Evolutionary conservation across 2,113 vertebrate genomes (phyloP).

Genomic region (western clawed frog (Xenopus tropicalis)): DNA sequence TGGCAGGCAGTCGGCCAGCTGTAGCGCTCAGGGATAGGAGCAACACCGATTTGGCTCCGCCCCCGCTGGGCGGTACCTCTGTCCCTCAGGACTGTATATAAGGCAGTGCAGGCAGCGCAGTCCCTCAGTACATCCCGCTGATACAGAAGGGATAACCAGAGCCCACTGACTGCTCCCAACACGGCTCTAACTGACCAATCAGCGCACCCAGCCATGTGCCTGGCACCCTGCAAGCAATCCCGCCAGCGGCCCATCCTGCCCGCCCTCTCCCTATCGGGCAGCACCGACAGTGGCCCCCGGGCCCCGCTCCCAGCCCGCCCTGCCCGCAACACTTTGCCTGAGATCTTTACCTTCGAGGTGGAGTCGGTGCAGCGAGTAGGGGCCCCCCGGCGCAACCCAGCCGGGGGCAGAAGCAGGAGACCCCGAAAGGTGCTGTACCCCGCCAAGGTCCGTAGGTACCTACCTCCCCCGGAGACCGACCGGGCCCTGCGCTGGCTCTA

Average conservation of each 20-base stretch:
- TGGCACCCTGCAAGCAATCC: not conserved
- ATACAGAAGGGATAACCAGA: too few species aligned
- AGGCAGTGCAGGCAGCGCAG: too few species aligned
- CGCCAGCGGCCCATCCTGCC: not conserved
- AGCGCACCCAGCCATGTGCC: not conserved
- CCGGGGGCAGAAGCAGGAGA: not conserved
- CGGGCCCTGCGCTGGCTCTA: conserved; percentile 24
- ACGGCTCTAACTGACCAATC: too few species aligned
- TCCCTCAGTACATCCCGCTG: too few species aligned
- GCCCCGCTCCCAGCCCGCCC: not conserved
- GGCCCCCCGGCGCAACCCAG: not conserved
- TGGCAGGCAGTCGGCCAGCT: too few species aligned
- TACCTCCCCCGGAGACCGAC: conserved; percentile 7
- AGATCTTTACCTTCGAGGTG: conserved; percentile 37
- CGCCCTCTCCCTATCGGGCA: not conserved
- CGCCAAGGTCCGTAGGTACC: conserved; percentile 4
- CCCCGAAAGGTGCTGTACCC: conserved; percentile 30
- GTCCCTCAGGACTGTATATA: too few species aligned
- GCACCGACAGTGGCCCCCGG: not conserved
- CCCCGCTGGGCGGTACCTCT: too few species aligned
- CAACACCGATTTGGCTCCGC: too few species aligned
- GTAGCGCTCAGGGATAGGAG: too few species aligned
- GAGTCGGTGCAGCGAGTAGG: not conserved
- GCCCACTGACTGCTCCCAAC: not conserved
- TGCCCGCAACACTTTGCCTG: not conserved